Percentiles rank a stretch among this genome's conserved stretches.
Conservation (phyloP, 2,797 vertebrate genomes). For the Odontamblyopus rebecca region DNA sequence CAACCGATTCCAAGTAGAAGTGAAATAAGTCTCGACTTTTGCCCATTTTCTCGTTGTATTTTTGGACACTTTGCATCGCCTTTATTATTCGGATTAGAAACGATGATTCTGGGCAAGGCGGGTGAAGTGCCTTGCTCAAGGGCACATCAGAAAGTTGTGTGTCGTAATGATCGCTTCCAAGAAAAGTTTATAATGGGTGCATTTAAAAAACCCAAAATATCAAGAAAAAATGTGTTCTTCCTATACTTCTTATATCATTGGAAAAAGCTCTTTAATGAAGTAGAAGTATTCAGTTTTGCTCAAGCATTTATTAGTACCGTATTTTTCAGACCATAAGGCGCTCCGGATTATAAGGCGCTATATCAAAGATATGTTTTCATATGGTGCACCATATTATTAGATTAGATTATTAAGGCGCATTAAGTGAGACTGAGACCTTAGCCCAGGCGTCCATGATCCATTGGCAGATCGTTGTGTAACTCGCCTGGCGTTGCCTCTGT, state of each 20-base stretch:
- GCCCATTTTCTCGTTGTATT: neutral
- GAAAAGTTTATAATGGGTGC: neutral
- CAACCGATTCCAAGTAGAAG: neutral
- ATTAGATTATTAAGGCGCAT: too few species aligned
- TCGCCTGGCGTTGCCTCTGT: too few species aligned
- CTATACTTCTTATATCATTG: neutral
- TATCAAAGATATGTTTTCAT: too few species aligned
- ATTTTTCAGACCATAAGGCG: too few species aligned
- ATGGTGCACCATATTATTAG: too few species aligned
- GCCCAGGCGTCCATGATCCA: too few species aligned
- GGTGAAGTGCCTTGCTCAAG: neutral
- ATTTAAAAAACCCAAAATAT: neutral
- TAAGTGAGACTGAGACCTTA: too few species aligned
- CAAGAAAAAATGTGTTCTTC: neutral
- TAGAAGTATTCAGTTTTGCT: neutral
- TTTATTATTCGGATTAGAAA: too few species aligned
- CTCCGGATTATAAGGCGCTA: too few species aligned
- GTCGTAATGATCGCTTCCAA: too few species aligned
- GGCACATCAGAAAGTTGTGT: neutral
- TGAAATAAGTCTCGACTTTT: neutral
- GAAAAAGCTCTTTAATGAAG: neutral
- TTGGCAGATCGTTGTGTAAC: too few species aligned
- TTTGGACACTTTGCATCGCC: neutral
- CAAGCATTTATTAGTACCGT: neutral
- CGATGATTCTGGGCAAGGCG: neutral